Base-by-base conservation (phyloP, 2,113 vertebrate species). In the Gracilinanus agilis region DNA sequence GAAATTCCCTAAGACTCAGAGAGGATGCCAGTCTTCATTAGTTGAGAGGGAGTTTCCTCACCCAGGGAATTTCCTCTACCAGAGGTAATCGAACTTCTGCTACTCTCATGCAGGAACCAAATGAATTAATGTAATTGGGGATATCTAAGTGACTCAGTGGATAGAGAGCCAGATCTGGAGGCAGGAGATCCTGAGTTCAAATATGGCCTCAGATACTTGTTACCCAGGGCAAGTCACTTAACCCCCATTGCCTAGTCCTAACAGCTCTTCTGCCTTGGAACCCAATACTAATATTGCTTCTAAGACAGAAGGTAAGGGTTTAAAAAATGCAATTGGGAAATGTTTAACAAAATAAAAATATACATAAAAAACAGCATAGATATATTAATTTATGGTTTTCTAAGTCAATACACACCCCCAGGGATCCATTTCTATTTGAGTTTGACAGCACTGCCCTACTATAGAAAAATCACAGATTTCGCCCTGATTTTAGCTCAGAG, bases 1-100 rank as follows among this genome's bases (percentile, higher is more conserved):
- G 67, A 83, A 83, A 83, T 83, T 83, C 67, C 67, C 67, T 40
- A 83, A 83, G 67, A 83, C 67, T 83, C 67, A 40, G n/a, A 83
- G 6, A 40, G 6, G n/a, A 16, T 40, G 67, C n/a, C n/a, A 83
- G 67, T 40, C 34, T 83, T 83, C 34, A 83, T n/a, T n/a, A 21
- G 16, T 19, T 40, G 34, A 21, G 54, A 40, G 67, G 34, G 16
- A 23, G 34, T 83, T 75, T 75, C n/a, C n/a, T 83, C 67, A 83
- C 67, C 34, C 67, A 83, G 67, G 34, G n/a, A 40, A 10, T 40
- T 83, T 6, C 67, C 34, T 40, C n/a, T 83, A 83, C 5, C 16
- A 83, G 67, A 83, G n/a, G 16, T 75, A n/a, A 49, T 75, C 61
- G n/a, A n/a, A n/a, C 13, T 67, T 34, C 61, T 34, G 61, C 34